These are phyloP conservation scores for Prosapia bicincta DNA, from an alignment of 2,888 invertebrate genomes.

Conservation along the genomic window DNA sequence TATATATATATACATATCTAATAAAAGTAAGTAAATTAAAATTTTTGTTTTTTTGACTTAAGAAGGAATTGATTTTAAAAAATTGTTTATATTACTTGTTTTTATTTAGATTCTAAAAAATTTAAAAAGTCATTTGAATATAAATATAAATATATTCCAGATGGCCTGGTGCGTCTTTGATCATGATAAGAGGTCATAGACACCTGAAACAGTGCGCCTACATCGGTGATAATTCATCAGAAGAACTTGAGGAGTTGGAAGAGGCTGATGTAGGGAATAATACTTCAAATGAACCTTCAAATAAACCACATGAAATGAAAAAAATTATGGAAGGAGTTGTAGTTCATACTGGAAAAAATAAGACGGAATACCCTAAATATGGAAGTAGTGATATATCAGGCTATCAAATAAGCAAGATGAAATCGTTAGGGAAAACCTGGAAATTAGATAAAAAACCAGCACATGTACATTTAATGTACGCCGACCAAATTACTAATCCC, in stretches of 20 bases:
- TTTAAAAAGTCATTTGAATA: background rate
- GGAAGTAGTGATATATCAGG: slow-evolving; percentile 7
- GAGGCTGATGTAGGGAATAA: slow-evolving; percentile 46
- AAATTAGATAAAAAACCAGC: slow-evolving; percentile 40
- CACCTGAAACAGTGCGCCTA: slow-evolving; percentile 76
- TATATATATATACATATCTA: no score
- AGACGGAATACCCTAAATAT: slow-evolving; percentile 24
- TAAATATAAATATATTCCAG: slow-evolving; percentile 47
- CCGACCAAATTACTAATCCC: slow-evolving; percentile 32
- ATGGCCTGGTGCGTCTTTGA: slow-evolving; percentile 71
- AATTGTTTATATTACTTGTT: no score
- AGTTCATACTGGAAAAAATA: slow-evolving; percentile 52
- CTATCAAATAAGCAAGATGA: background rate
- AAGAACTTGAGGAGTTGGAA: slow-evolving; percentile 65
- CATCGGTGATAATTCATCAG: slow-evolving; percentile 76
- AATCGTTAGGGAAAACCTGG: slow-evolving; percentile 8
- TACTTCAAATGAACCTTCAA: slow-evolving; percentile 48
- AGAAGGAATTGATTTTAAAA: no score
- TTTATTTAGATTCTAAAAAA: no score
- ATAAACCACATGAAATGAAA: slow-evolving; percentile 62
- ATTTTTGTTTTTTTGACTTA: no score
- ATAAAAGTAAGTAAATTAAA: no score
- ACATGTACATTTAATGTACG: slow-evolving; percentile 37
- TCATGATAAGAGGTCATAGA: slow-evolving; percentile 72
- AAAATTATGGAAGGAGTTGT: slow-evolving; percentile 58